Conservation (phyloP, 2,113 vertebrate genomes). For the Triplophysa tibetana region DNA sequence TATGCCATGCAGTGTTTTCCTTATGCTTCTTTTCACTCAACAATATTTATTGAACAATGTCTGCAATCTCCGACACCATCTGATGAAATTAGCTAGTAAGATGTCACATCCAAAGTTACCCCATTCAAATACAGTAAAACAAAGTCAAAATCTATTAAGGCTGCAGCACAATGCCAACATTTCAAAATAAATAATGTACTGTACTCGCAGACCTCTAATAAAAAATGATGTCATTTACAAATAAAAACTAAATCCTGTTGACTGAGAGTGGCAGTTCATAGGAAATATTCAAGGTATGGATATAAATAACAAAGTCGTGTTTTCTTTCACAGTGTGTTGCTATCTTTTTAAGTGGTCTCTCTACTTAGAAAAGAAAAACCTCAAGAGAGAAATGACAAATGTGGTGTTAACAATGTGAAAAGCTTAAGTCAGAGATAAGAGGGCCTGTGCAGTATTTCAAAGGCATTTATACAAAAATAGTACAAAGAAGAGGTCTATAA, state of each 20-base stretch:
- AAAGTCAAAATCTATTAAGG: conserved; percentile 8
- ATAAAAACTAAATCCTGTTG: not conserved
- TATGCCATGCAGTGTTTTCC: no score
- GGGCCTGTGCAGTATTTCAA: not conserved
- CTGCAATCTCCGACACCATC: not conserved
- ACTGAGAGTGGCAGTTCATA: not conserved
- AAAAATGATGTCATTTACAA: conserved; percentile 8
- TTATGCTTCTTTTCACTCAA: no score
- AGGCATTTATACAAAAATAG: not conserved
- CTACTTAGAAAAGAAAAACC: not conserved
- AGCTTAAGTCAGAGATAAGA: conserved; percentile 14
- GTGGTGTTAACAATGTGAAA: not conserved
- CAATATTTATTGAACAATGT: not conserved
- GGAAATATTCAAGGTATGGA: not conserved
- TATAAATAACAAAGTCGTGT: conserved; percentile 10
- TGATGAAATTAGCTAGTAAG: not conserved
- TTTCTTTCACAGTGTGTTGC: no score
- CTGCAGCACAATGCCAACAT: conserved; percentile 5
- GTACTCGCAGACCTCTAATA: conserved; percentile 3
- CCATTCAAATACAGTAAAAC: not conserved
- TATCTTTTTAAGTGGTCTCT: no score
- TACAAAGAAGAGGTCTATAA: not conserved
- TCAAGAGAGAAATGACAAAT: conserved; percentile 6
- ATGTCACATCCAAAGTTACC: conserved; percentile 3
- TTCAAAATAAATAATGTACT: conserved; percentile 8